Base-by-base conservation (phyloP, 2,888 invertebrate species). In the Nymphalis polychloros region DNA sequence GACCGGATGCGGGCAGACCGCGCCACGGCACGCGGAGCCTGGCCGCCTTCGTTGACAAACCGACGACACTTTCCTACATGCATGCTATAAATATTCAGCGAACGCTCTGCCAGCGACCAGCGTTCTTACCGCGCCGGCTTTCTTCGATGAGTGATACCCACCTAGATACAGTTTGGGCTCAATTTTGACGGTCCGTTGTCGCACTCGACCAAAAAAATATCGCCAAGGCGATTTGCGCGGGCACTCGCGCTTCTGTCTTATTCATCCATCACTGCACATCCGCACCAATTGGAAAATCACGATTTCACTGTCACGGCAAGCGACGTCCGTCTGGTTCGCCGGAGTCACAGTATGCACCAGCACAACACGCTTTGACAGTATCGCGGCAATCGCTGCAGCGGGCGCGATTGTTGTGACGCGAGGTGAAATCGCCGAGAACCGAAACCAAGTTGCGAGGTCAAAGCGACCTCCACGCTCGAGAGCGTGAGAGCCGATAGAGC, bases 251-350 rank as follows among this genome's bases (percentile, higher is more conserved):
- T 80, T 83, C 79, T 86, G 86, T 88, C 88, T 75, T 88, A 90
- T 84, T 87, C 80, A 90, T 92, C 90, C 92, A 91, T 90, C 92
- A 93, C 90, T 93, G 92, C 93, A 93, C 92, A 93, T 93, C 93
- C 93, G 93, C 87, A 89, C 88, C 81, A 83, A 82, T 84, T 79
- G 83, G 84, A 88, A 83, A 85, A 80, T 84, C 90, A 90, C 90
- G 89, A 89, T 88, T 88, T 89, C 92, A 92, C 91, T 92, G 90
- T 90, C 92, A 92, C 92, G 86, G 89, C 88, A 88, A 87, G 87
- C 86, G 85, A 86, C 86, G 81, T 78, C 80, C 84, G 80, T 76
- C 79, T 77, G 84, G 84, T 81, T 83, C 79, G 84, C 84, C 85
- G 83, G 81, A 90, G 88, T 88, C 85, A 85, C 82, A 78, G 83